Evolutionary conservation across 1,140 invertebrate species (phyloP), one percentile per base, ranked within the genome.

Genomic region (Diachasmimorpha longicaudata): DNA sequence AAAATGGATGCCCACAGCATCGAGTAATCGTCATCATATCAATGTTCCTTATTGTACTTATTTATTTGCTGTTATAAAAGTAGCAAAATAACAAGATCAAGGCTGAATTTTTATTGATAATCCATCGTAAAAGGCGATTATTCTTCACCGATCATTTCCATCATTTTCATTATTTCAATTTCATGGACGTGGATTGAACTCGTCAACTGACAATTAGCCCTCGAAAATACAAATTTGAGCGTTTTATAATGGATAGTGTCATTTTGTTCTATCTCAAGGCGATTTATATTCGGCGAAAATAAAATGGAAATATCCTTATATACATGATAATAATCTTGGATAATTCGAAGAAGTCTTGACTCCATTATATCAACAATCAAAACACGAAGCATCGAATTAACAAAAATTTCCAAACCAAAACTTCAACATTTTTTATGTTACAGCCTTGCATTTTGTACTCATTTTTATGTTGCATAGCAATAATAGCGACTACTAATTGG

Each of bases 11-110:
- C 58, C 58, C 13, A 4, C 13, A 14, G 21, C 58, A 63, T 31
- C 31, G 6, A 31, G 31, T 31, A 3, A 31, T 31, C 31, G 31
- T 31, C 31, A 31, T 31, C 31, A 31, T 31, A 31, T 63, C 23
- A 19, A 25, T 23, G 14, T 63, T 11, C 23, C 58, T 63, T 66
- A 23, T 21, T 66, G 25, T 66, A 76, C 52, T 80, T 79, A 79
- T 78, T 75, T 71, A 76, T 78, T 79, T 75, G 68, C 77, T 63
- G 77, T 75, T 87, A 87, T 86, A 87, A 86, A 86, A 87, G 85
- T 87, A 86, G 85, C 84, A 86, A 87, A 87, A 86, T 86, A 87
- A 86, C 77, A 83, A 80, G 84, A 85, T 85, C 79, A 85, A 86
- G 85, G 79, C 84, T 83, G 81, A 82, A 82, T 78, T 81, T 78